Percentiles rank a stretch among this genome's conserved stretches.
phyloP scores from a whole-genome alignment of 2,113 vertebrate species.

The Dolichallabes microphthalmus region DNA sequence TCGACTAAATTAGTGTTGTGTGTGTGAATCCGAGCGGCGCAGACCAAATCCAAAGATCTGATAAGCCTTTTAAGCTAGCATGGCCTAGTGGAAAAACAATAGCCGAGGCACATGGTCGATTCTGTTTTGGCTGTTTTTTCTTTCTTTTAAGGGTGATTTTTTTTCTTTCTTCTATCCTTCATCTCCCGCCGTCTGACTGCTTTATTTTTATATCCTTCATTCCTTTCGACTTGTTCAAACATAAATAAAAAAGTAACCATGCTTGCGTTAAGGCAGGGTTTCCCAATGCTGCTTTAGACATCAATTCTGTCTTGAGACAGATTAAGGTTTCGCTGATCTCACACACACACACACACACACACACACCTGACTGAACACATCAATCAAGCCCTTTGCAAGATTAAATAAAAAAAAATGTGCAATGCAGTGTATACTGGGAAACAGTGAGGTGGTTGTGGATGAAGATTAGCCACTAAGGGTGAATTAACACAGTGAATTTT shows the following conservation, averaged over 20 bases:
- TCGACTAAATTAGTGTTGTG: constrained; percentile 16
- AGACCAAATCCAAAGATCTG: constrained; percentile 3
- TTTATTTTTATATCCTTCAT: neutral
- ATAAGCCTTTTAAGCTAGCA: constrained; percentile 8
- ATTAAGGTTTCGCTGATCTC: neutral
- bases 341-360: neutral
- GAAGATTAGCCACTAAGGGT: neutral
- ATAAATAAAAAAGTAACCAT: neutral
- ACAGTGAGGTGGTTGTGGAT: neutral
- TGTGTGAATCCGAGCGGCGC: constrained; percentile 14
- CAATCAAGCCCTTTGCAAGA: neutral
- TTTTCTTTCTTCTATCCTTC: neutral
- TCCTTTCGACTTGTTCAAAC: neutral
- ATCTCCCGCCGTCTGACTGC: neutral
- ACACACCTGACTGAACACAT: neutral
- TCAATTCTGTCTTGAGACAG: neutral
- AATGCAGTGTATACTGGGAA: neutral
- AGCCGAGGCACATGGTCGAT: neutral
- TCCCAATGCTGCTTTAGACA: neutral
- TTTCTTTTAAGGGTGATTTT: neutral
- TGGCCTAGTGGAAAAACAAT: neutral
- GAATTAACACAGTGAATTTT: constrained; percentile 22
- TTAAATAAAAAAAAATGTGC: neutral
- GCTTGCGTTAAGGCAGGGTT: neutral
- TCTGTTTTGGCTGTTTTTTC: neutral